These are phyloP conservation scores for Merluccius polli DNA, from an alignment of 2,797 vertebrate genomes.

Conservation along the genomic window DNA sequence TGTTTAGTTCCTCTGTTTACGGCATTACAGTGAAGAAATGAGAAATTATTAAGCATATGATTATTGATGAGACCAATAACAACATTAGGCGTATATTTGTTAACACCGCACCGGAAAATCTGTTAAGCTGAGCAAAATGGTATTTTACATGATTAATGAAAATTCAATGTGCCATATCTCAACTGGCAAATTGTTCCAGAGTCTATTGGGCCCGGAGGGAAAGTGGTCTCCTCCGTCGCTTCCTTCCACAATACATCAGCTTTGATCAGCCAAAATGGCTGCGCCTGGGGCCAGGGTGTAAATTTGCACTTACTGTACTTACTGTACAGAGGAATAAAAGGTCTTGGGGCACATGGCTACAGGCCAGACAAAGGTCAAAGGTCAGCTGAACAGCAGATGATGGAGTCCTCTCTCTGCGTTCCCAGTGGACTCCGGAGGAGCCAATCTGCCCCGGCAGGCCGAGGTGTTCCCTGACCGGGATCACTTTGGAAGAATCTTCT, in stretches of 20 bases:
- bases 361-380: neutral
- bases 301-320: no score
- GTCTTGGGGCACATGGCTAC: neutral
- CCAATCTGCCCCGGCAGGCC: conserved; percentile 91
- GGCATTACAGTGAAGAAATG: neutral
- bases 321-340: neutral
- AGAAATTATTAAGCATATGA: conserved; percentile 2
- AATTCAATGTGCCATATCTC: neutral
- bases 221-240: neutral
- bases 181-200: neutral
- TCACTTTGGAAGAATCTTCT: conserved; percentile 98
- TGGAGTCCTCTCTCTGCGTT: neutral
- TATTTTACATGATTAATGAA: neutral
- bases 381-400: neutral
- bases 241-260: neutral
- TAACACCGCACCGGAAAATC: neutral
- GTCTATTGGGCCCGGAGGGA: neutral
- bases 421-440: conserved; percentile 95
- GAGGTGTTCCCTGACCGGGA: conserved; percentile 94
- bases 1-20: neutral
- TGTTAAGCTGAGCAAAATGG: neutral
- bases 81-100: neutral
- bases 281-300: neutral
- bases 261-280: neutral
- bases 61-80: neutral